Conservation (phyloP, 2,797 vertebrate species). For the Chelon auratus region DNA sequence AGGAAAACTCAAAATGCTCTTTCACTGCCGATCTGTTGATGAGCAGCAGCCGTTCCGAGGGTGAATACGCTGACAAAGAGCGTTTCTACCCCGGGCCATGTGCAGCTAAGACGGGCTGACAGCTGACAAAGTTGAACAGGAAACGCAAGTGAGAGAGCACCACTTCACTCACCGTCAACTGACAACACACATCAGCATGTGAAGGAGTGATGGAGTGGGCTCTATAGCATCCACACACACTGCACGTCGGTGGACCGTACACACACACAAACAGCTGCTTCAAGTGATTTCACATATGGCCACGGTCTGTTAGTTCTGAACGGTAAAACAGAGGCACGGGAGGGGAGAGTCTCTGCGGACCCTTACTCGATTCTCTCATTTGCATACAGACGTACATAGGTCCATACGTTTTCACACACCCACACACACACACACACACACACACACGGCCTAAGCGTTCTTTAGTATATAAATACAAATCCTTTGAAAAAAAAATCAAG, state of each 20-base stretch:
- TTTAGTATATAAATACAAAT: constrained; percentile 26
- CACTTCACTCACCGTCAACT: constrained; percentile 14
- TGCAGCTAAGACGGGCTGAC: constrained; percentile 27
- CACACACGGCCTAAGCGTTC: not conserved
- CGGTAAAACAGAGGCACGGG: not conserved
- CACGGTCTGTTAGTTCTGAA: constrained; percentile 26
- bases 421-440: not conserved
- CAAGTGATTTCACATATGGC: constrained; percentile 56
- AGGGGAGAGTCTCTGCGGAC: not conserved
- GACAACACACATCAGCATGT: constrained; percentile 54
- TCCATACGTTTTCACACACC: not conserved
- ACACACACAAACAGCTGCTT: constrained; percentile 53
- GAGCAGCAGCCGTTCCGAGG: not conserved
- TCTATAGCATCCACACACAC: constrained; percentile 7
- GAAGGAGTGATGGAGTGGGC: constrained; percentile 35
- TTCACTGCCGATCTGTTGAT: not conserved
- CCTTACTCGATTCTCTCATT: not conserved
- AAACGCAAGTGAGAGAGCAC: constrained; percentile 38
- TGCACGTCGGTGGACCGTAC: constrained; percentile 29
- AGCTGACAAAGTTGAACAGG: constrained; percentile 33
- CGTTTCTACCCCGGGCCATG: not conserved
- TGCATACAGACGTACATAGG: not conserved
- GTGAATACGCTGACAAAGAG: constrained; percentile 10
- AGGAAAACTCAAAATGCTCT: not conserved
- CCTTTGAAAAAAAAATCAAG: constrained; percentile 21